Base-by-base conservation (phyloP, 2,888 invertebrate genomes). In the Eudasyphora cyanicolor region DNA sequence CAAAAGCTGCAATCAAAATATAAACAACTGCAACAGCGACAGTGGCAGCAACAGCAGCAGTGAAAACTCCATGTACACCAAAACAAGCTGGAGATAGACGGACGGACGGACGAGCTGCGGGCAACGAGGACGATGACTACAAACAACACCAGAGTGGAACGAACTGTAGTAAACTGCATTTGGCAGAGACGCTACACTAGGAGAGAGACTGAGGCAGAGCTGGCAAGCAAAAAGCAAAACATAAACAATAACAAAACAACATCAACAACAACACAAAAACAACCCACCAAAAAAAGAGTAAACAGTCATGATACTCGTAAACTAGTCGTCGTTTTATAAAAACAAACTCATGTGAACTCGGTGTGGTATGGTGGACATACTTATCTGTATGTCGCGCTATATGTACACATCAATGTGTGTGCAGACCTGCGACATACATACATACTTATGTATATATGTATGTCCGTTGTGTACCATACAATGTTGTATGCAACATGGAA, bases 1-100 rank as follows among this genome's bases (percentile, higher is more conserved):
- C 86, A 86, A 86, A 86, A 83, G 19, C 69, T 76, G 51, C 70
- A 85, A 89, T 88, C 87, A 88, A 88, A 88, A 89, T 88, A 89
- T 87, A 87, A 86, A 85, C 42, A 85, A 70, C 45, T 29, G 5
- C 64, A 45, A 32, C 62, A 54, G 21, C n/a, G 21, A 24, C 32
- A 38, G n/a, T 5, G 35, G 14, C 35, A 35, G 62, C 35, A 64
- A 21, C 64, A 38, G 38, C 64, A 38, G 21, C 38, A 38, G 17
- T 24, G 17, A 64, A 6, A 35, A 19, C 64, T 10, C 21, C 51
- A 51, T 29, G 17, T 62, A 32, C 5, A 17, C 12, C 21, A 35
- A 24, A 42, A 42, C 42, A 24, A 19, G 27, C 57, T 57, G 24
- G 27, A 57, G 57, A 57, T 57, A 27, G 27, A 27, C 57, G 51